Base-by-base conservation (phyloP, 2,888 invertebrate genomes). In the Drosophila kanekoi region DNA sequence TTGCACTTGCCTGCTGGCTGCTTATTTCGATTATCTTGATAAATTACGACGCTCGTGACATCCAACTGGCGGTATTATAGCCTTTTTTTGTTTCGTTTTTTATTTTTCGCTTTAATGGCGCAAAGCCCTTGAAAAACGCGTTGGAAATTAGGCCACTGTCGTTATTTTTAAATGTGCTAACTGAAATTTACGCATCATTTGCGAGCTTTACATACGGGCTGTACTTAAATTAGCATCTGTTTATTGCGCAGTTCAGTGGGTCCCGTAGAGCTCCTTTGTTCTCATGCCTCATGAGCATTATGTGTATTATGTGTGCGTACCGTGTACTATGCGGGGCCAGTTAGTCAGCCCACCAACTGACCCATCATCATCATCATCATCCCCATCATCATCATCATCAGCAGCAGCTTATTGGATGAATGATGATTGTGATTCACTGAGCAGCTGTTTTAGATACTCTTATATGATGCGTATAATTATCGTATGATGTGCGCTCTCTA, bases 21-120 rank as follows among this genome's bases (percentile, higher is more conserved):
- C 77, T 71, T 67, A 64, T 63, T 79, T 84, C 74, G 82, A 83
- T 83, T 87, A 87, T 87, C 87, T 87, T 83, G 87, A 87, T 81
- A 79, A 85, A 82, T 85, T 79, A 83, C 79, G 82, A 57, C 64
- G 70, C 82, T 83, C 82, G 82, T 83, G 82, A 83, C 86, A 87
- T 61, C 57, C 62, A 65, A 69, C 63, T 38, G 45, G 43, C 41
- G 48, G 54, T 57, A 56, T 53, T 67, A 80, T 57, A 53, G 41
- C 77, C 70, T 63, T 63, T 62, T 43, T 45, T 10, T 11, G 51
- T 54, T 18, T 47, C 18, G 37, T 47, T 54, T 10, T 20, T 33
- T 35, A 16, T n/a, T 33, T 49, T 53, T 33, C 18, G 32, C 33
- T 67, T 57, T 35, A 62, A 49, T 57, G 62, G 45, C 53, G 43